phyloP scores from a whole-genome alignment of 2,113 vertebrate species.

The Polypterus senegalus region DNA sequence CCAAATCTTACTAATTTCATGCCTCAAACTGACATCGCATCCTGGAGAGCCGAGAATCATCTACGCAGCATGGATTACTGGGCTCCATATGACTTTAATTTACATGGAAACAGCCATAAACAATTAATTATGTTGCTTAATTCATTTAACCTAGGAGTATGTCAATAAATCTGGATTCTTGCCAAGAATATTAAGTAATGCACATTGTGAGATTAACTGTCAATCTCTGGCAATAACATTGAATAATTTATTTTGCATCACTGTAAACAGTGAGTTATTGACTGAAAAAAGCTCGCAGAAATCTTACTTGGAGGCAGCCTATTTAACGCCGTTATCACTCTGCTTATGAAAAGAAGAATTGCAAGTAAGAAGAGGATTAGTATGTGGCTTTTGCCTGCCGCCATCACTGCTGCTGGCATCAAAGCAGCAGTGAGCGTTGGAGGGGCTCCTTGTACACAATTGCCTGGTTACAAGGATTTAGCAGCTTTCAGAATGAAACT shows the following conservation, averaged over 20 bases:
- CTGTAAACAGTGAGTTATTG: slow-evolving; percentile 39
- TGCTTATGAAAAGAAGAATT: slow-evolving; percentile 8
- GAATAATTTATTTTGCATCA: slow-evolving; percentile 29
- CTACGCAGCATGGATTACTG: slow-evolving; percentile 3
- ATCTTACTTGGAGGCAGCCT: slow-evolving; percentile 7
- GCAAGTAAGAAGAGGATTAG: not conserved
- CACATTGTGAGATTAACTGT: slow-evolving; percentile 35
- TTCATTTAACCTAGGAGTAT: slow-evolving; percentile 25
- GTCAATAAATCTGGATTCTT: slow-evolving; percentile 35
- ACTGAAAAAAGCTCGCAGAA: slow-evolving; percentile 13
- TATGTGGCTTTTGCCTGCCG: not conserved
- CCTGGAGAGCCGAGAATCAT: slow-evolving; percentile 7
- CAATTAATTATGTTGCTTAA: slow-evolving; percentile 31
- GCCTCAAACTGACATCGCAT: too few species aligned
- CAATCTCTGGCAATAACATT: slow-evolving; percentile 32
- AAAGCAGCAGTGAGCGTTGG: not conserved
- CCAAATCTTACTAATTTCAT: slow-evolving; percentile 35
- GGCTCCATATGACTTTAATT: slow-evolving; percentile 20
- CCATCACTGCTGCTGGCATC: not conserved
- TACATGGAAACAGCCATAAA: slow-evolving; percentile 18
- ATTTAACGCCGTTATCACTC: slow-evolving; percentile 21
- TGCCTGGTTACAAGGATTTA: not conserved
- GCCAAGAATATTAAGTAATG: slow-evolving; percentile 34
- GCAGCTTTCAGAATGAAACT: not conserved
- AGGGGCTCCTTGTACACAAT: not conserved